These are phyloP conservation scores for Theristicus caerulescens DNA, from an alignment of 2,113 vertebrate species.

Conservation along the genomic window DNA sequence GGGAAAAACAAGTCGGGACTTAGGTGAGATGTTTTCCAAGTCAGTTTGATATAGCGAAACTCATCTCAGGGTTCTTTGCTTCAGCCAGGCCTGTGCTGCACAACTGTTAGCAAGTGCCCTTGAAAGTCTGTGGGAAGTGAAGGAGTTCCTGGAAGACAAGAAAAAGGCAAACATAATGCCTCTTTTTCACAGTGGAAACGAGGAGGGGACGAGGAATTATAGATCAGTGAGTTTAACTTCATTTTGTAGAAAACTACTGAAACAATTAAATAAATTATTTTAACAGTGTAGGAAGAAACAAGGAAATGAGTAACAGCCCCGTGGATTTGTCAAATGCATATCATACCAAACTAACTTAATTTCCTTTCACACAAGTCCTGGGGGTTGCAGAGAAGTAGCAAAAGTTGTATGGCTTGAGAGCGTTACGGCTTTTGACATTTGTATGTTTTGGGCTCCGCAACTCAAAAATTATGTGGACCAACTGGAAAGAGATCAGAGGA, in stretches of 20 bases:
- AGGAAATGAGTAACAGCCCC: background rate
- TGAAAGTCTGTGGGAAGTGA: constrained; percentile 7
- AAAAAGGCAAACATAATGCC: background rate
- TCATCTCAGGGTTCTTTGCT: constrained; percentile 14
- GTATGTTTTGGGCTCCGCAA: background rate
- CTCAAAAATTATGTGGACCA: background rate
- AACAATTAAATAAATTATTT: background rate
- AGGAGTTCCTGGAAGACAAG: background rate
- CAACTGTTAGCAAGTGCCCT: background rate
- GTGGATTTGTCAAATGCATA: background rate
- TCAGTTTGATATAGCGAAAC: background rate
- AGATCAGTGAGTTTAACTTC: constrained; percentile 18
- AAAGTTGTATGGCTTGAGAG: background rate
- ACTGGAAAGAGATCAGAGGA: background rate
- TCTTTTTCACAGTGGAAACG: background rate
- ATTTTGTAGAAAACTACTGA: background rate
- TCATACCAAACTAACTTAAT: background rate
- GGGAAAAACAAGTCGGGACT: background rate
- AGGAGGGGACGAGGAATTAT: background rate
- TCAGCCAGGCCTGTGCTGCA: constrained; percentile 21
- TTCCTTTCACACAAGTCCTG: background rate
- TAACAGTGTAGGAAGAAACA: background rate
- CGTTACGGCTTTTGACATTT: background rate
- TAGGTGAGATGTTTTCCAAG: background rate
- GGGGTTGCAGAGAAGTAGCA: background rate